phyloP scores from a whole-genome alignment of 2,888 invertebrate species.

The Caenorhabditis angaria region DNA sequence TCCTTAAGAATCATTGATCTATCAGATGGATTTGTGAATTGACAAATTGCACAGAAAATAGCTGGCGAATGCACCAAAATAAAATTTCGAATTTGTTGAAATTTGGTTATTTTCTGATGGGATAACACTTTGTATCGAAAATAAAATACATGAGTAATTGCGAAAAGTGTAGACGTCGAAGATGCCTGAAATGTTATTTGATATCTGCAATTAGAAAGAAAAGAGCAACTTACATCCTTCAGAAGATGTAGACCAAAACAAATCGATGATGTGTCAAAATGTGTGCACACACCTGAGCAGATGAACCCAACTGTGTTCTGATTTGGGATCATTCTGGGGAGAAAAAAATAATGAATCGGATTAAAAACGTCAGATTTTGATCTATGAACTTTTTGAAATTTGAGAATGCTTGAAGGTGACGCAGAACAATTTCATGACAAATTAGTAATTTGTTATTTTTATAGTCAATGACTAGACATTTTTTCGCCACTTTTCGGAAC shows the following conservation, averaged over 20 bases:
- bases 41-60: constrained; percentile 31
- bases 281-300: constrained; percentile 28
- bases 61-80: constrained; percentile 29
- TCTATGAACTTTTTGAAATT: too few species aligned
- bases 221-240: constrained; percentile 29
- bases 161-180: constrained; percentile 33
- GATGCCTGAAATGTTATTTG: constrained; percentile 32
- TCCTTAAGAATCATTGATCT: constrained; percentile 24
- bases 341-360: neutral
- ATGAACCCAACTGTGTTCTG: constrained; percentile 30
- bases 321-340: constrained; percentile 29
- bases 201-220: too few species aligned
- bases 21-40: constrained; percentile 36
- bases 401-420: too few species aligned
- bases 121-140: constrained; percentile 36
- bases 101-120: constrained; percentile 19
- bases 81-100: constrained; percentile 29
- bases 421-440: too few species aligned
- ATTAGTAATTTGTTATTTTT: too few species aligned
- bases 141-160: constrained; percentile 36
- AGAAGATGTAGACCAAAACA: constrained; percentile 32
- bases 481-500: too few species aligned
- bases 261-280: constrained; percentile 5
- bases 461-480: too few species aligned
- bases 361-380: neutral